phyloP scores from a whole-genome alignment of 2,888 invertebrate genomes.

The Lathronympha strigana region DNA sequence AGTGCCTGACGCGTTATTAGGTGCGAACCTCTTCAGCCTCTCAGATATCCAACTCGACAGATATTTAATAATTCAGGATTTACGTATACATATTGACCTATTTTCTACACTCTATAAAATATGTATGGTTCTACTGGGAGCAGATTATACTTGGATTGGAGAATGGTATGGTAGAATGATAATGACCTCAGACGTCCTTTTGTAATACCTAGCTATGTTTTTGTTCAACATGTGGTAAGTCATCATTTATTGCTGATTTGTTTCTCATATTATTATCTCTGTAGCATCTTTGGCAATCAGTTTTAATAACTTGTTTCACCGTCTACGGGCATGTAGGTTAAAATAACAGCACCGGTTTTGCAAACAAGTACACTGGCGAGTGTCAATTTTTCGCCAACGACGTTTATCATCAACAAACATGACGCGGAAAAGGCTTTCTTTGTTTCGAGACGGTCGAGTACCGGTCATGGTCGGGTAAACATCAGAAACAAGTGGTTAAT shows the following conservation, averaged over 20 bases:
- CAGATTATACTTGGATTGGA: not conserved
- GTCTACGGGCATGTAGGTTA: slow-evolving; percentile 5
- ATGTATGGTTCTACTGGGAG: not conserved
- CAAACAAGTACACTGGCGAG: slow-evolving; percentile 13
- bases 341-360: slow-evolving; percentile 6
- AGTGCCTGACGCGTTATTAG: slow-evolving; percentile 62
- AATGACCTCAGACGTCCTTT: not conserved
- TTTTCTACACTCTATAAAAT: not conserved
- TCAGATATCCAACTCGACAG: slow-evolving; percentile 36
- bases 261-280: not conserved
- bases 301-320: not conserved
- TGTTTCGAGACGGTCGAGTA: slow-evolving; percentile 33
- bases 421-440: slow-evolving; percentile 40
- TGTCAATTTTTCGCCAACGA: slow-evolving; percentile 20
- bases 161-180: not conserved
- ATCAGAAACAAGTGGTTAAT: slow-evolving; percentile 29
- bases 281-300: not conserved
- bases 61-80: slow-evolving; percentile 11
- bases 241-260: not conserved
- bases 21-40: slow-evolving; percentile 55
- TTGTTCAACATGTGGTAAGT: not conserved
- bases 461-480: slow-evolving; percentile 29
- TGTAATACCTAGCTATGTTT: not conserved
- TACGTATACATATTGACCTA: not conserved
- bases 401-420: slow-evolving; percentile 31